Evolutionary conservation across 2,888 invertebrate genomes (phyloP).

Genomic region (Pristionchus fissidentatus): DNA sequence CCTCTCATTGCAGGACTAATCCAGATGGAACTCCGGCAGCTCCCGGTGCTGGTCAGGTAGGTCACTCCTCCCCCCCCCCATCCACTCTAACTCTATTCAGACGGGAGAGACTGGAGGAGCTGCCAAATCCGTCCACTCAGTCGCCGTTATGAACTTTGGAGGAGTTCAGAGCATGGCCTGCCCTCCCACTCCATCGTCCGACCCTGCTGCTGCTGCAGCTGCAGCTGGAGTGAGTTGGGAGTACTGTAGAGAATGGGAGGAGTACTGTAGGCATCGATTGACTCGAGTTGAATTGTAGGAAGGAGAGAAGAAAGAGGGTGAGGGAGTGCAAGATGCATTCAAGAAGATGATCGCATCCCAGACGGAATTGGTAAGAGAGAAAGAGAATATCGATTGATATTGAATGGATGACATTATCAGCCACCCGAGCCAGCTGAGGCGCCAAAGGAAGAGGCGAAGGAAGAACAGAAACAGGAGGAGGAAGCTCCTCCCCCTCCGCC

Average conservation of each 20-base stretch:
- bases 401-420: no score
- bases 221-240: no score
- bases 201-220: slow-evolving; percentile 1
- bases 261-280: no score
- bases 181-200: neutral
- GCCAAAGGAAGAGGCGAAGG: neutral
- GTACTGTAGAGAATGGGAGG: no score
- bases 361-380: neutral
- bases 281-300: no score
- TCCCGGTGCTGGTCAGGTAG: slow-evolving; percentile 14
- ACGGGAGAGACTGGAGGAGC: neutral
- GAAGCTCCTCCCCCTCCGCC: neutral
- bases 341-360: neutral
- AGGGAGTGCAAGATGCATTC: neutral
- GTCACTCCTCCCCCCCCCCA: neutral
- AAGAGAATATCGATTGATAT: no score
- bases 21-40: neutral
- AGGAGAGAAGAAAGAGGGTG: neutral
- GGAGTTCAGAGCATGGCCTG: neutral
- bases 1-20: neutral
- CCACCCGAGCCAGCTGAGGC: neutral
- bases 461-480: neutral
- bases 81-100: neutral
- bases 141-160: neutral
- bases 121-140: neutral